Evolutionary conservation across 2,797 vertebrate genomes (phyloP).

Genomic region (Crenuchus spilurus): DNA sequence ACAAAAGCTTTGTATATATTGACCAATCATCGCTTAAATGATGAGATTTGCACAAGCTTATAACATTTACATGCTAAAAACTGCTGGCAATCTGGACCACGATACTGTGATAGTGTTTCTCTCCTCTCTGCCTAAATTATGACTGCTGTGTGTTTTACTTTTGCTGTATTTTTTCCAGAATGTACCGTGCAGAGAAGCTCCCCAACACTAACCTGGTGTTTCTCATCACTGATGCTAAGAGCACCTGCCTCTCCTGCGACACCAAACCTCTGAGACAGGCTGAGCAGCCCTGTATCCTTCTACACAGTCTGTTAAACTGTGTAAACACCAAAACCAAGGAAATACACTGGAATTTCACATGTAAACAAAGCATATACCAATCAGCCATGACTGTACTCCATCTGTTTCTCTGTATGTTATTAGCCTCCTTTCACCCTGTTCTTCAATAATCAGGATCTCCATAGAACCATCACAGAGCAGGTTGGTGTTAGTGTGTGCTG

Average conservation of each 20-base stretch:
- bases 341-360: too few species aligned
- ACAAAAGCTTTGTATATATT: constrained; percentile 30
- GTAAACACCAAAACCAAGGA: neutral
- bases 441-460: too few species aligned
- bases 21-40: constrained; percentile 27
- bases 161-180: constrained; percentile 75
- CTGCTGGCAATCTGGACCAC: neutral
- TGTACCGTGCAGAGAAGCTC: constrained; percentile 95
- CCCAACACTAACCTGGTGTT: constrained; percentile 96
- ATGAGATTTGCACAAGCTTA: constrained; percentile 35
- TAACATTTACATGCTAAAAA: constrained; percentile 17
- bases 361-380: too few species aligned
- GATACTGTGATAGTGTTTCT: neutral
- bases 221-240: constrained; percentile 93
- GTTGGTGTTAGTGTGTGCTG: too few species aligned
- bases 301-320: neutral
- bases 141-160: neutral
- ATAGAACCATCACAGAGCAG: too few species aligned
- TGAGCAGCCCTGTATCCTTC: constrained; percentile 98
- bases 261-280: constrained; percentile 90
- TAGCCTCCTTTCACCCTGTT: too few species aligned
- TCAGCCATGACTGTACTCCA: too few species aligned
- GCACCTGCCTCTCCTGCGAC: constrained; percentile 91
- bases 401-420: too few species aligned
- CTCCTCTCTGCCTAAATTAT: neutral